phyloP scores from a whole-genome alignment of 2,888 invertebrate species.

The Temnothorax rugatulus region DNA sequence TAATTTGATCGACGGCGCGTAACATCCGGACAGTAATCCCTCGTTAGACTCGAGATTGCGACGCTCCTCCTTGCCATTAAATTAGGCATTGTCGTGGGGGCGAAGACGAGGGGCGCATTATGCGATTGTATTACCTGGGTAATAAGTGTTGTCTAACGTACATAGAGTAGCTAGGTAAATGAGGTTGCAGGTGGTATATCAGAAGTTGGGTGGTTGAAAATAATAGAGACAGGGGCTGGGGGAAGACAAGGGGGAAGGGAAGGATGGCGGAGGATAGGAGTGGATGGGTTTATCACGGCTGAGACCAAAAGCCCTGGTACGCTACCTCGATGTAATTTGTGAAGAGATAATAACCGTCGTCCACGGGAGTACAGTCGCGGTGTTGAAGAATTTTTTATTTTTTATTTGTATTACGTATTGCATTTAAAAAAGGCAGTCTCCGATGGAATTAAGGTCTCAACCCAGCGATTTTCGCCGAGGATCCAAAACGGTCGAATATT shows the following conservation, averaged over 20 bases:
- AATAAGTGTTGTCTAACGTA: slow-evolving; percentile 77
- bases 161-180: slow-evolving; percentile 65
- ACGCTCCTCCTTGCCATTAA: slow-evolving; percentile 68
- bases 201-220: slow-evolving; percentile 68
- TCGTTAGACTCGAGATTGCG: slow-evolving; percentile 66
- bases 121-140: slow-evolving; percentile 78
- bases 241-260: not conserved
- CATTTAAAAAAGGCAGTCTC: slow-evolving; percentile 73
- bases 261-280: slow-evolving; percentile 54
- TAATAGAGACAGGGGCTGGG: slow-evolving; percentile 48
- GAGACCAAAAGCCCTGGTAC: slow-evolving; percentile 68
- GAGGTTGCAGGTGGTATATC: slow-evolving; percentile 71
- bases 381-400: slow-evolving; percentile 45
- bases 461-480: slow-evolving; percentile 61
- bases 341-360: slow-evolving; percentile 77
- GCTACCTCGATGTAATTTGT: slow-evolving; percentile 74
- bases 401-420: slow-evolving; percentile 71
- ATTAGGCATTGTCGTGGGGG: slow-evolving; percentile 67
- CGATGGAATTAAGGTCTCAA: slow-evolving; percentile 55
- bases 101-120: slow-evolving; percentile 69
- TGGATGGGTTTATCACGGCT: slow-evolving; percentile 70
- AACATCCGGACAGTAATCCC: slow-evolving; percentile 68
- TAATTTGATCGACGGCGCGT: slow-evolving; percentile 55
- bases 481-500: slow-evolving; percentile 22
- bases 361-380: slow-evolving; percentile 58